These are phyloP conservation scores for Patella pellucida DNA, from an alignment of 2,888 invertebrate genomes.

Conservation along the genomic window DNA sequence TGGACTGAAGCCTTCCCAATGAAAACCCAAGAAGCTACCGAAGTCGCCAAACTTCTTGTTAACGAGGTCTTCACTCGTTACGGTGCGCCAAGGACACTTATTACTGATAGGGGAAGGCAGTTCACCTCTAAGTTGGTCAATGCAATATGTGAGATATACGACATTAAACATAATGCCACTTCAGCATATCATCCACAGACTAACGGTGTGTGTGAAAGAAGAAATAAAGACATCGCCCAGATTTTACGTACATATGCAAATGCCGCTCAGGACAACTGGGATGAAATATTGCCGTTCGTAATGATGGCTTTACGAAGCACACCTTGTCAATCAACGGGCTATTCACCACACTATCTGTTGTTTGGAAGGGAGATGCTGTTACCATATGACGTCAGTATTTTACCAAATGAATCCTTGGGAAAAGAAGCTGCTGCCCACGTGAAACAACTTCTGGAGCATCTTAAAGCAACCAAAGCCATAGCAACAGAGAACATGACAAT, in stretches of 20 bases:
- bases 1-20: slow-evolving; percentile 24
- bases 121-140: slow-evolving; percentile 29
- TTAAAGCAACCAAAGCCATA: slow-evolving; percentile 4
- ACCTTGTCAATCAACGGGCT: slow-evolving; percentile 2
- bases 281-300: slow-evolving; percentile 13
- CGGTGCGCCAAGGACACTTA: too few species aligned
- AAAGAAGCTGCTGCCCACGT: too few species aligned
- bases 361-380: too few species aligned
- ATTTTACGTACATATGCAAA: slow-evolving; percentile 6
- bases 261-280: slow-evolving; percentile 5
- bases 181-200: slow-evolving; percentile 15
- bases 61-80: slow-evolving; percentile 25
- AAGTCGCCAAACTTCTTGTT: slow-evolving; percentile 17
- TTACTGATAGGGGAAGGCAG: slow-evolving; percentile 33
- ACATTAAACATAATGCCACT: slow-evolving; percentile 12
- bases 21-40: slow-evolving; percentile 16
- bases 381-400: too few species aligned
- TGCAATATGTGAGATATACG: slow-evolving; percentile 14
- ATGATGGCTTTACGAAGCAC: slow-evolving; percentile 18
- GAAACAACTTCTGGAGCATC: neutral
- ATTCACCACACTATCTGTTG: too few species aligned
- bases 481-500: slow-evolving; percentile 10
- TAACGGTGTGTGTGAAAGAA: slow-evolving; percentile 21
- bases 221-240: slow-evolving; percentile 16
- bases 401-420: too few species aligned